Base-by-base conservation (phyloP, 2,113 vertebrate species). In the Ariopsis seemanni region DNA sequence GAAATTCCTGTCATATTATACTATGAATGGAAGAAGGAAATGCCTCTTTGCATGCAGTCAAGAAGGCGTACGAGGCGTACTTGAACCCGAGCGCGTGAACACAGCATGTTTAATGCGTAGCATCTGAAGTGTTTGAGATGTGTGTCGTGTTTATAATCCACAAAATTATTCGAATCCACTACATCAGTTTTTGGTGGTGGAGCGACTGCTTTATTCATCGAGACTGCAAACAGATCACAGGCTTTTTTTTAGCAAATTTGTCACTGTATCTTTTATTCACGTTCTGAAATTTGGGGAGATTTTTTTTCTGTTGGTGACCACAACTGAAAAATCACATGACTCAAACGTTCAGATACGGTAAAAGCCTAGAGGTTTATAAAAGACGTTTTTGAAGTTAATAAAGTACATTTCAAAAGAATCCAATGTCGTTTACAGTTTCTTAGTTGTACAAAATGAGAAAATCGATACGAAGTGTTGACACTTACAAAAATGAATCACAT, bases 11-110 rank as follows among this genome's bases (percentile, higher is more conserved):
- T 74, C 55, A 7, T 87, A 82, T 87, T 48, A 71, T 17, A 52
- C 75, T 75, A 72, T 82, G 57, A 83, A 87, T 83, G 53, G 55
- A 69, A 42, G 30, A 30, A 52, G 71, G 69, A 83, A 87, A 72
- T 9, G 75, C 27, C 55, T 80, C 72, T 17, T 27, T 34, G 75
- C 20, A 25, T 15, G 25, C 75, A 50, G n/a, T 30, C 52, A 27
- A 50, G 57, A n/a, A 48, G 34, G 55, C 18, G 58, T 20, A 25
- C 22, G 17, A 25, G n/a, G 55, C 9, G 15, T 74, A 18, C 52
- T 77, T 65, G 62, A 65, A 18, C 58, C 34, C 7, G 18, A 63
- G 17, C 17, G n/a, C 79, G 42, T 55, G 60, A 79, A 65, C 20
- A 60, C 15, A 30, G 20, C 50, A 30, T 79, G 77, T 86, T 65